Evolutionary conservation across 1,140 invertebrate species (phyloP), one percentile per base, ranked within the genome.

Genomic region (Drosophila simulans): DNA sequence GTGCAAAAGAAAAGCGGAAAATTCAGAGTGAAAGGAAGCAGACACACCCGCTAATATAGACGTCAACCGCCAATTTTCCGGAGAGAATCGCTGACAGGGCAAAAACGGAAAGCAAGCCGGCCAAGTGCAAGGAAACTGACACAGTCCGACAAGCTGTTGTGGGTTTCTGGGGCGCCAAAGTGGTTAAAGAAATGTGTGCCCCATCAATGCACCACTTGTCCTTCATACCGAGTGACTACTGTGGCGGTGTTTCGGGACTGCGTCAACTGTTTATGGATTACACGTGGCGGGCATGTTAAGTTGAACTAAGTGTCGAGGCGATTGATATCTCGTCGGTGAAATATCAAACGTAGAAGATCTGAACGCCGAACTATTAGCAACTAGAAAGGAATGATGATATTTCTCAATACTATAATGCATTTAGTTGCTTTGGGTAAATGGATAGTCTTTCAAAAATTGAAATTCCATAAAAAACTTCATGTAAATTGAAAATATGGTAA

Each of bases 181-280:
- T 37, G 35, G 49, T 1, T 15, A 5, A 11, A 22, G 12, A 5
- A 27, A 4, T n/a, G n/a, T n/a, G n/a, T 22, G 25, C 22, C 13
- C 13, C 20, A n/a, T 22, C 22, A 1, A n/a, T 25, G 3, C 22
- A n/a, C 25, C 43, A 62, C 63, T 62, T 62, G 20, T 17, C 34
- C 43, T 40, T 12, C 17, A 17, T 35, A 10, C 22, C 22, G 2
- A 46, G 13, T 11, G 54, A 13, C 13, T 3, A 40, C 52, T 31
- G 45, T 40, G n/a, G 12, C 37, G 35, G 40, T 27, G 39, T 39
- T 42, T 22, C 11, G 20, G 62, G 62, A 82, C 52, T 80, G 66
- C 63, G 70, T 79, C 79, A 79, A 83, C 63, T 59, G 48, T 79
- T 88, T 86, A 86, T 88, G 80, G 84, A 63, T 69, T 79, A 77